Base-by-base conservation (phyloP, 2,797 vertebrate genomes). In the Agapornis canus region DNA sequence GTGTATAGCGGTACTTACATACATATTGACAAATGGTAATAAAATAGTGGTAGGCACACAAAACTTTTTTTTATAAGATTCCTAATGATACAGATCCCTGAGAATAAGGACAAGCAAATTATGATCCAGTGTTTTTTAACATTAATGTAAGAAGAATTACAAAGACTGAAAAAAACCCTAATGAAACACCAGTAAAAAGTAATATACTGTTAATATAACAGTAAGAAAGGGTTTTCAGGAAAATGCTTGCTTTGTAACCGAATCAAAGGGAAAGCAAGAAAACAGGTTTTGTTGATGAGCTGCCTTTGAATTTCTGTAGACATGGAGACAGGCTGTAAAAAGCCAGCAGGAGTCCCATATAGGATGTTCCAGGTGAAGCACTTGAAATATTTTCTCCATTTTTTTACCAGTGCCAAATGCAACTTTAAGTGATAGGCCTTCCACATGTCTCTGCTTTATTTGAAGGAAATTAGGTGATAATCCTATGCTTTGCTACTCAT, bases 111-210 rank as follows among this genome's bases (percentile, higher is more conserved):
- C 7, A 8, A 69, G 39, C 31, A 86, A n/a, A 22, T 48, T 11
- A 76, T 16, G 11, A 65, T 73, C 7, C 21, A 35, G 2, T 47
- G 21, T 3, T 91, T 87, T 76, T 48, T 49, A 59, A n/a, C 19
- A 42, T 70, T 16, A 42, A 0, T 12, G 1, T 63, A 71, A 77
- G 51, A 77, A 60, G 15, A 71, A 75, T 52, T 64, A 25, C 2
- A 37, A 64, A 57, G 29, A 64, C 6, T 65, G 47, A 17, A 31
- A 20, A 76, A 65, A 39, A 0, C 4, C 2, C 11, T 19, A 59
- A 31, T 2, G 11, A 63, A 45, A 1, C 3, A 60, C 27, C 3
- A 8, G 26, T 31, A 35, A 61, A 52, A 32, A 6, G 6, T 2
- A 9, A n/a, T n/a, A n/a, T n/a, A n/a, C n/a, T 5, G 2, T 31